phyloP scores from a whole-genome alignment of 2,113 vertebrate species.

The Setophaga petechia region DNA sequence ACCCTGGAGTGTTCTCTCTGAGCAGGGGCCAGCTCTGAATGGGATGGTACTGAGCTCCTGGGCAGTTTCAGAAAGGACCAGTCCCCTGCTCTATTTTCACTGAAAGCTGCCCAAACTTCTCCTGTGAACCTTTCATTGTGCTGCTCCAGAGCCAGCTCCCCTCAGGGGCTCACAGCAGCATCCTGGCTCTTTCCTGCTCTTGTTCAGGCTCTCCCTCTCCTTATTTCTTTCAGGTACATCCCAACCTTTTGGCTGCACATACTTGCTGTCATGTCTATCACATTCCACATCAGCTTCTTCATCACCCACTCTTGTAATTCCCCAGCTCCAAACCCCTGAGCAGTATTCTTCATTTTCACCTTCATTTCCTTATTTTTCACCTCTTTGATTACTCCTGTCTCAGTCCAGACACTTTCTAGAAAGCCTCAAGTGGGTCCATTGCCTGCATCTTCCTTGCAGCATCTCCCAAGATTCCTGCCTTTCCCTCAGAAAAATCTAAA shows the following conservation, averaged over 20 bases:
- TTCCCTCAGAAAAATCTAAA: neutral
- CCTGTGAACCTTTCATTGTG: neutral
- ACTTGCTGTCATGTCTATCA: rapidly evolving
- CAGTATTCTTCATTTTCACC: neutral
- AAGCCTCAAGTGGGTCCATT: neutral
- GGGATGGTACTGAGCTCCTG: neutral
- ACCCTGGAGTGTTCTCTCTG: neutral
- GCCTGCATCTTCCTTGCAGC: neutral
- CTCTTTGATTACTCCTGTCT: neutral
- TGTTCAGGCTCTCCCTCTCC: neutral
- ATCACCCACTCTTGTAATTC: neutral
- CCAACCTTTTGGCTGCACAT: neutral
- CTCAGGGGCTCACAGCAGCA: neutral
- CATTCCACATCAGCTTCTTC: neutral
- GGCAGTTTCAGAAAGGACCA: neutral
- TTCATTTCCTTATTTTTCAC: neutral
- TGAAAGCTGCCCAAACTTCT: neutral
- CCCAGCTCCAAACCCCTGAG: neutral
- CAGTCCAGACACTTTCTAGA: neutral
- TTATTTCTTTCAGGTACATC: neutral
- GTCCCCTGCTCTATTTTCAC: neutral
- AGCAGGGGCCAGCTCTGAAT: neutral
- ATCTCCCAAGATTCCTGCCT: neutral
- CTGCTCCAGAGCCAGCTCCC: neutral
- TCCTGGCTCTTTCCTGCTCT: neutral